Percentiles rank a stretch among this genome's conserved stretches.
These are phyloP conservation scores for Atherinomorus stipes DNA, from an alignment of 2,113 vertebrate species.

Conservation along the genomic window DNA sequence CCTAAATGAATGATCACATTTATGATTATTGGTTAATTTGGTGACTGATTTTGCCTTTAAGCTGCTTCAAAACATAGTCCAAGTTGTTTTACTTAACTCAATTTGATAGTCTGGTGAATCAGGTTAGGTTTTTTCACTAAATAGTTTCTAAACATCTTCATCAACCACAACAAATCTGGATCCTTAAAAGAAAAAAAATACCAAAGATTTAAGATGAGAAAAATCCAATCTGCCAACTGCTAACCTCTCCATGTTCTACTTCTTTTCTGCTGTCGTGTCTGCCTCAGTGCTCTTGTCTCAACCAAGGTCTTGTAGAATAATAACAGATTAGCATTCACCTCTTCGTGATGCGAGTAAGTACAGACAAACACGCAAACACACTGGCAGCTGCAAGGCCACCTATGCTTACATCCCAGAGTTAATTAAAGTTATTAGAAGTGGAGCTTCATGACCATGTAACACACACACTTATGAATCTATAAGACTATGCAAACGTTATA, in stretches of 20 bases:
- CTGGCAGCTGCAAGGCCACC: slow-evolving; percentile 50
- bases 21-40: too few species aligned
- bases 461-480: neutral
- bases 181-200: neutral
- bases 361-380: slow-evolving; percentile 9
- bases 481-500: neutral
- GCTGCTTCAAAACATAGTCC: too few species aligned
- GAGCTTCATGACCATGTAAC: slow-evolving; percentile 1
- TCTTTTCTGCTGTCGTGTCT: slow-evolving; percentile 19
- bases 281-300: slow-evolving; percentile 36
- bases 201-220: too few species aligned
- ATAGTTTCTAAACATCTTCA: neutral
- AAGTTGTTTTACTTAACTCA: too few species aligned
- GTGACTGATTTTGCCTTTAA: too few species aligned
- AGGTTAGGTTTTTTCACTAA: too few species aligned
- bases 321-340: slow-evolving; percentile 64
- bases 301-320: slow-evolving; percentile 75
- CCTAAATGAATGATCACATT: too few species aligned
- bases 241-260: slow-evolving; percentile 39
- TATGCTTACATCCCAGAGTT: slow-evolving; percentile 38
- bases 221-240: neutral
- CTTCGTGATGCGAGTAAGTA: slow-evolving; percentile 9
- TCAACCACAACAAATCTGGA: too few species aligned
- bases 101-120: too few species aligned
- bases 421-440: slow-evolving; percentile 60